Evolutionary conservation across 2,113 vertebrate genomes (phyloP).

Genomic region (cattle (Bos taurus)): DNA sequence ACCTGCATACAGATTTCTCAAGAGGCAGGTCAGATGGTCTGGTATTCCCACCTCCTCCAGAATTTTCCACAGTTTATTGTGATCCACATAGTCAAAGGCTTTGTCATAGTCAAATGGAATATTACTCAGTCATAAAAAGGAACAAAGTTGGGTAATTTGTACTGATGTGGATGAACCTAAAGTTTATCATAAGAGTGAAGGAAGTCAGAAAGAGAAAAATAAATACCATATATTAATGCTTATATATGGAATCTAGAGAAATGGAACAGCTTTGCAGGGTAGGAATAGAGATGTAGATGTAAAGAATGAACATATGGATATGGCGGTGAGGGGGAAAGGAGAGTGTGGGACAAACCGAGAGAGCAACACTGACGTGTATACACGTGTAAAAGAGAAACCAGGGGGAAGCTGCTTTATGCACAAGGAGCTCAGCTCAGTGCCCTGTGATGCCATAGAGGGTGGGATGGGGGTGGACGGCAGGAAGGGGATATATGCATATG

Average conservation of each 20-base stretch:
- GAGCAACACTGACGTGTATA: neutral
- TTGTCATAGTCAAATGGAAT: neutral
- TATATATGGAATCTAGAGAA: neutral
- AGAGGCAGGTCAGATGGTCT: too few relatives aligned
- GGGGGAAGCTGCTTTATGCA: neutral
- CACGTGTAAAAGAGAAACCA: neutral
- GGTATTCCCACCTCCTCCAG: too few relatives aligned
- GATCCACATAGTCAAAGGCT: too few relatives aligned
- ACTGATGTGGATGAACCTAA: neutral
- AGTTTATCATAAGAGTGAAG: neutral
- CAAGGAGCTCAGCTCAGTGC: neutral
- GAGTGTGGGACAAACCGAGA: neutral
- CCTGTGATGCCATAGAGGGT: neutral
- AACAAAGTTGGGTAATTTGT: neutral
- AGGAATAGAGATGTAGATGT: neutral
- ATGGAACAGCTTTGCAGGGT: neutral
- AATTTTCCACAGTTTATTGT: too few relatives aligned
- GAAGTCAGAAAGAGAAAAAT: neutral
- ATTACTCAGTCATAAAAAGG: neutral
- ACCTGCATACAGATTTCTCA: too few relatives aligned
- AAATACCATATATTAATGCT: neutral
- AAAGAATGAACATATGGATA: neutral
- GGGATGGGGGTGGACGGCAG: neutral
- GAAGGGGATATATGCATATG: fast-evolving
- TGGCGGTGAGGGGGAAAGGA: neutral